Evolutionary conservation across 2,797 vertebrate species (phyloP).

Genomic region (Setipinna tenuifilis): DNA sequence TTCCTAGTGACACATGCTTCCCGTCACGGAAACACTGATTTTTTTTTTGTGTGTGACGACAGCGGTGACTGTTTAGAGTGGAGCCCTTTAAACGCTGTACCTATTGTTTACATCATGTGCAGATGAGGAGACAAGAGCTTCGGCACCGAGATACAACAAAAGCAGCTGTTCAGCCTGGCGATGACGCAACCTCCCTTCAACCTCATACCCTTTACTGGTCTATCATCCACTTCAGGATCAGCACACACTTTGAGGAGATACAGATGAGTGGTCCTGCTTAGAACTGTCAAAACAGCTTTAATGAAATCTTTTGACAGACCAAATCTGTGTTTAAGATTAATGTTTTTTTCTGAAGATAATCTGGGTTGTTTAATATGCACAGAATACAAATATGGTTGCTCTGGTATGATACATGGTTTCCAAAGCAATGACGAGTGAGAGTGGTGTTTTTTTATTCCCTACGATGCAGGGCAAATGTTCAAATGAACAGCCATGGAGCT

Average conservation of each 20-base stretch:
- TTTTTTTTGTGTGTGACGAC: not conserved
- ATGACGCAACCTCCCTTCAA: not conserved
- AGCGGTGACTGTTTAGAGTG: not conserved
- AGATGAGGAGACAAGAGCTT: not conserved
- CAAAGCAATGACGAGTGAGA: slow-evolving; percentile 38
- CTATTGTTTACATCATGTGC: slow-evolving; percentile 4
- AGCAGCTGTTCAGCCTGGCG: not conserved
- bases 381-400: slow-evolving; percentile 51
- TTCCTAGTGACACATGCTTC: not conserved
- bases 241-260: not conserved
- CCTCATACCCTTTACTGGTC: not conserved
- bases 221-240: not conserved
- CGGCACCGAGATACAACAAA: not conserved
- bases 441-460: slow-evolving; percentile 33
- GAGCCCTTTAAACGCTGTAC: not conserved
- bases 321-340: slow-evolving; percentile 39
- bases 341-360: slow-evolving; percentile 14
- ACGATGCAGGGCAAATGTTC: slow-evolving; percentile 48
- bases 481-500: slow-evolving; percentile 55
- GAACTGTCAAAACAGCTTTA: not conserved
- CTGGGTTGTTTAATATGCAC: slow-evolving; percentile 42
- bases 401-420: slow-evolving; percentile 38
- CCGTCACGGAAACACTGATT: not conserved
- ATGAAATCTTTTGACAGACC: slow-evolving; percentile 12
- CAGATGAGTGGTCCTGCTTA: not conserved